Evolutionary conservation across 2,888 invertebrate genomes (phyloP).

Genomic region (Pristionchus exspectatus): DNA sequence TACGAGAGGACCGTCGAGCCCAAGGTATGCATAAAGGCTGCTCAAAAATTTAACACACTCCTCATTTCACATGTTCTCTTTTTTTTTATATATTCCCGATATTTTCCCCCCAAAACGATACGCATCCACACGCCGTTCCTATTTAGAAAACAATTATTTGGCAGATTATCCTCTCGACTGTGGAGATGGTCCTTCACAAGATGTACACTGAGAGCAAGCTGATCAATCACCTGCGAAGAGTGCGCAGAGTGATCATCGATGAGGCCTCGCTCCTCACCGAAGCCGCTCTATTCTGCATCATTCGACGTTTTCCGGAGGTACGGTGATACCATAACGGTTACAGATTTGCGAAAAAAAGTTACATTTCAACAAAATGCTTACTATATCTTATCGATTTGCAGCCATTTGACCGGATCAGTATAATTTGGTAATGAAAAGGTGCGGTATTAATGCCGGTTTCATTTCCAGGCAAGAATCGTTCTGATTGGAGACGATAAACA

Average conservation of each 20-base stretch:
- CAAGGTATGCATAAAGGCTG: neutral
- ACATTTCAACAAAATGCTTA: too few species aligned
- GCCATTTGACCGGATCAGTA: too few species aligned
- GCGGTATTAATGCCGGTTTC: too few species aligned
- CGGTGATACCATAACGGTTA: neutral
- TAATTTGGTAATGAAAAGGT: too few species aligned
- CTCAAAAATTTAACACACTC: too few species aligned
- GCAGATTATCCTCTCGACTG: neutral
- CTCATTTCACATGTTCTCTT: too few species aligned
- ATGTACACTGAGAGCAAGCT: neutral
- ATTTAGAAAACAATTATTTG: neutral
- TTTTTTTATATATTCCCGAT: too few species aligned
- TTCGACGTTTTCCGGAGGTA: neutral
- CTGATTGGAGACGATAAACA: constrained; percentile 43
- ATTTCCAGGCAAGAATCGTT: constrained; percentile 22
- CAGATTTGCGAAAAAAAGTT: too few species aligned
- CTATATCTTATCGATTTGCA: too few species aligned
- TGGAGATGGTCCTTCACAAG: constrained; percentile 1
- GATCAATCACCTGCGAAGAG: neutral
- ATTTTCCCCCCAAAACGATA: too few species aligned
- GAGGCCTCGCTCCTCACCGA: neutral
- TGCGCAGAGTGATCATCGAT: neutral
- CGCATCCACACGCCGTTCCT: too few species aligned
- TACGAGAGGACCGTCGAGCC: neutral
- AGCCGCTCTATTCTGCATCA: neutral